Conservation (phyloP, 2,113 vertebrate genomes). For the Excalfactoria chinensis region DNA sequence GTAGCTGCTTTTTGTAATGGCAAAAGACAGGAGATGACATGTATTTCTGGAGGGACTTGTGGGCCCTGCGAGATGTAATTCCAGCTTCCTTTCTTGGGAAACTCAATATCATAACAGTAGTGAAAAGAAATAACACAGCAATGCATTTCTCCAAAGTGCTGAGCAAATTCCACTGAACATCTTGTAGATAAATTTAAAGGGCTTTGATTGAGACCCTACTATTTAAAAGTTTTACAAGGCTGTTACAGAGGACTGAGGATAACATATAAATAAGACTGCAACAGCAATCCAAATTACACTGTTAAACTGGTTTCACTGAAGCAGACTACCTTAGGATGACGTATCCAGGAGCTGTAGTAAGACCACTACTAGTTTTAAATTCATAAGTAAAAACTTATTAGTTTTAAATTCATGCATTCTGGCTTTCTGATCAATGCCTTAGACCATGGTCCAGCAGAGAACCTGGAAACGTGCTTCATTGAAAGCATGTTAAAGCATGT, state of each 20-base stretch:
- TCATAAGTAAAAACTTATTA: no score
- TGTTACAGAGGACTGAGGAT: not conserved
- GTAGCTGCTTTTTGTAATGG: not conserved
- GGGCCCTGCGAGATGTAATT: not conserved
- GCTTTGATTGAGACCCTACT: not conserved
- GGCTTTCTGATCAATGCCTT: not conserved
- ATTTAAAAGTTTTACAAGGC: not conserved
- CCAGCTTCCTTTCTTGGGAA: not conserved
- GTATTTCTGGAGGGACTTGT: constrained; percentile 17
- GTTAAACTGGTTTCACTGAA: not conserved
- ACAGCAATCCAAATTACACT: not conserved
- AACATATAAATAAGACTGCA: not conserved
- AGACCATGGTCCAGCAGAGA: not conserved
- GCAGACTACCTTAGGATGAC: not conserved
- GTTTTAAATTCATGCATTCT: not conserved
- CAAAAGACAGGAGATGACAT: not conserved
- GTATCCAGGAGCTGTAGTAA: not conserved
- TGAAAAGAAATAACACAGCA: not conserved
- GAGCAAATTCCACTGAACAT: not conserved
- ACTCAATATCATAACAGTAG: not conserved
- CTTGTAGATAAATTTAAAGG: not conserved
- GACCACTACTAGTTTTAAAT: not conserved
- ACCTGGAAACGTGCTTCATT: not conserved
- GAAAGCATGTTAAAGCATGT: not conserved
- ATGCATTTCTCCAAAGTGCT: not conserved